Evolutionary conservation across 2,113 vertebrate species (phyloP).

Genomic region (Myiozetetes cayanensis): DNA sequence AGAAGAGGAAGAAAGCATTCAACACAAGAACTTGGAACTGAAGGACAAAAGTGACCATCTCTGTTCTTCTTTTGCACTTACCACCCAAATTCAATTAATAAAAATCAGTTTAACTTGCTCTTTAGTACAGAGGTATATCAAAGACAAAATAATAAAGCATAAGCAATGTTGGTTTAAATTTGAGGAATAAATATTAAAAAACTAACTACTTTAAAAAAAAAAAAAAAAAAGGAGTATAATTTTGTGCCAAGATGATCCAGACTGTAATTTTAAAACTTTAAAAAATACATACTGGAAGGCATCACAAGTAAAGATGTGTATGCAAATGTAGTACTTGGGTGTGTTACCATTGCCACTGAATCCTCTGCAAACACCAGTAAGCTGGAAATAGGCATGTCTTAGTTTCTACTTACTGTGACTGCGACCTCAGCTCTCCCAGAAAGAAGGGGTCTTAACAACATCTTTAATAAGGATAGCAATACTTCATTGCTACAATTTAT

Average conservation of each 20-base stretch:
- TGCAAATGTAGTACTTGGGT: neutral
- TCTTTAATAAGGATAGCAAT: neutral
- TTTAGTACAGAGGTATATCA: neutral
- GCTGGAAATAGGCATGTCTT: neutral
- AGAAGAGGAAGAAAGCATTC: neutral
- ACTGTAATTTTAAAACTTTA: neutral
- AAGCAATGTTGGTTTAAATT: neutral
- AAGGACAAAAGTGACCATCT: neutral
- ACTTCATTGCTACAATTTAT: neutral
- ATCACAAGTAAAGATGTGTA: neutral
- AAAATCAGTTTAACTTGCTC: neutral
- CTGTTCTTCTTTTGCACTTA: neutral
- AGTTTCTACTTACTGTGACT: neutral
- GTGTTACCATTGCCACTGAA: neutral
- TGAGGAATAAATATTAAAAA: neutral
- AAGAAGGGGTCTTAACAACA: neutral
- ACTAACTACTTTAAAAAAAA: neutral
- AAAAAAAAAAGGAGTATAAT: neutral
- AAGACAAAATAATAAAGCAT: neutral
- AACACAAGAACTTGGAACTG: neutral
- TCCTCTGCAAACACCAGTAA: neutral
- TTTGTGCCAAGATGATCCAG: neutral
- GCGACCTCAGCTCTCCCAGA: neutral
- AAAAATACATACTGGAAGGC: neutral
- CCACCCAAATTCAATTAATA: neutral